Evolutionary conservation across 2,113 vertebrate genomes (phyloP).

Genomic region (Nesogale talazaci): DNA sequence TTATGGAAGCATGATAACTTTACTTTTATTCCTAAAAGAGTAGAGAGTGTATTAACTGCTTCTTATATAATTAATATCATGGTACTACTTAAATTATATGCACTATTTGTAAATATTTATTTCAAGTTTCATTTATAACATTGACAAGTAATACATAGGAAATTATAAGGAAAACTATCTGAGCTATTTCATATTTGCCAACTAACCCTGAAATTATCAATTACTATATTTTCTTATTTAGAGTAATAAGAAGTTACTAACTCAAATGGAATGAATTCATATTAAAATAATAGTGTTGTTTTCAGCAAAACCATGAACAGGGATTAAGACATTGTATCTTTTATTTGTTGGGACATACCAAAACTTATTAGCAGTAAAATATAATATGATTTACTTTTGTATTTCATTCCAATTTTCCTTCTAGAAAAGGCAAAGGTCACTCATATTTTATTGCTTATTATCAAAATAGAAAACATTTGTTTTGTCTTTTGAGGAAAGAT

Average conservation of each 20-base stretch:
- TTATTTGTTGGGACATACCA: background rate
- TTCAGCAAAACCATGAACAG: background rate
- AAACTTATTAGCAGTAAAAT: background rate
- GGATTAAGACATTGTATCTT: background rate
- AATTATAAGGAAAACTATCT: background rate
- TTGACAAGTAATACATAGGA: background rate
- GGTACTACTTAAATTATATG: background rate
- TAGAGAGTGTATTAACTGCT: background rate
- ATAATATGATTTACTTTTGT: background rate
- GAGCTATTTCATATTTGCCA: background rate
- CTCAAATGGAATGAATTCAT: background rate
- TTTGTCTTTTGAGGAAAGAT: background rate
- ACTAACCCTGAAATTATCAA: slow-evolving; percentile 6
- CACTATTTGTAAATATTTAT: background rate
- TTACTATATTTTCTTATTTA: background rate
- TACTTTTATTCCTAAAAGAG: slow-evolving; percentile 45
- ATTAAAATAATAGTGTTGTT: background rate
- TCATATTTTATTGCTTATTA: background rate
- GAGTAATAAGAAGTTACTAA: background rate
- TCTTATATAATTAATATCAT: background rate
- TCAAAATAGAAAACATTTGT: background rate
- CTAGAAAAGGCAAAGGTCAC: background rate
- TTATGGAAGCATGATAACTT: slow-evolving; percentile 29
- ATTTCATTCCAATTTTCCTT: background rate
- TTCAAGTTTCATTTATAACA: background rate